Conservation (phyloP, 2,113 vertebrate genomes). For the Junco hyemalis region DNA sequence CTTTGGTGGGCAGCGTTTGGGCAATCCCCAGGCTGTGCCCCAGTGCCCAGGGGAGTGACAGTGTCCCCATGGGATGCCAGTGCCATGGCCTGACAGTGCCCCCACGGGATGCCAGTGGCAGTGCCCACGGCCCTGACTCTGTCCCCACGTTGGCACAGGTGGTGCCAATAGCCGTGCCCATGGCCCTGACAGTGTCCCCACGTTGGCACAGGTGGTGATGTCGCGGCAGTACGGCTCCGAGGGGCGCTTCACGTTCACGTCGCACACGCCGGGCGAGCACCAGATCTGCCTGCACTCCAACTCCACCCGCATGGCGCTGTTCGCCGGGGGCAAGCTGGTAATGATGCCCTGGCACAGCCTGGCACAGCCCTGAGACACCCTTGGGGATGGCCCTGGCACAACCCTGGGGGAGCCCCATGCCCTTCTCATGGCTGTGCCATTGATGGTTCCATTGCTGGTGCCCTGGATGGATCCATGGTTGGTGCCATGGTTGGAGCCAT, state of each 20-base stretch:
- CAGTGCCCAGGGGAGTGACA: not conserved
- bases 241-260: slow-evolving; percentile 93
- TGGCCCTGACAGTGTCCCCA: too few species aligned
- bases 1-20: too few species aligned
- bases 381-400: too few species aligned
- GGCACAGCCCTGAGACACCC: not conserved
- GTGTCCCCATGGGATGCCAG: not conserved
- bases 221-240: slow-evolving; percentile 94
- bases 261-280: slow-evolving; percentile 93
- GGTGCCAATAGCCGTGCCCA: too few species aligned
- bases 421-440: too few species aligned
- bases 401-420: not conserved
- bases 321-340: slow-evolving; percentile 89
- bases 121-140: too few species aligned
- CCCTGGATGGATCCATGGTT: too few species aligned
- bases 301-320: slow-evolving; percentile 92
- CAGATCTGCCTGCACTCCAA: slow-evolving; percentile 97
- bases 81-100: too few species aligned
- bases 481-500: too few species aligned
- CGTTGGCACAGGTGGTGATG: slow-evolving; percentile 79
- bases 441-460: too few species aligned
- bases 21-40: not conserved
- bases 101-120: too few species aligned
- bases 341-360: not conserved
- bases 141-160: too few species aligned